Conservation (phyloP, 2,797 vertebrate species). For the Smutsia gigantea region DNA sequence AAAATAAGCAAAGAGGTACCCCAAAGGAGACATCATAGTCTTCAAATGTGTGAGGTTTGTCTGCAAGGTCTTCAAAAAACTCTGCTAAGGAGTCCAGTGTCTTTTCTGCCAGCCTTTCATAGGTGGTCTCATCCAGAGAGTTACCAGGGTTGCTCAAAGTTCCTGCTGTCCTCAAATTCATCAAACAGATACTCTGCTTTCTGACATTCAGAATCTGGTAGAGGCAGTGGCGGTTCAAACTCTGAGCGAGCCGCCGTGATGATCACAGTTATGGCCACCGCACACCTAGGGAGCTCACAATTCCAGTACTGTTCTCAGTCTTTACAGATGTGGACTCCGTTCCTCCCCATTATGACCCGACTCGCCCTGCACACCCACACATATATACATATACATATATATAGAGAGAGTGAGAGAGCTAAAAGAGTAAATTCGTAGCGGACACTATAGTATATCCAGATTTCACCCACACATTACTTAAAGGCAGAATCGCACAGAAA, state of each 20-base stretch:
- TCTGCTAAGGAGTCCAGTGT: conserved; percentile 93
- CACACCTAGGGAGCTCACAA: not conserved
- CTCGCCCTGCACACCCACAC: too few relatives aligned
- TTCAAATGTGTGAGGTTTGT: conserved; percentile 89
- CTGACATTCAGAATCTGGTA: too few relatives aligned
- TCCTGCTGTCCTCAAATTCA: too few relatives aligned
- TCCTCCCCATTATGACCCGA: not conserved
- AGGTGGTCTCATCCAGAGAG: conserved; percentile 89
- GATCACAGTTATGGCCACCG: too few relatives aligned
- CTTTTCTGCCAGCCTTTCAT: conserved; percentile 94
- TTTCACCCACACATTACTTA: not conserved
- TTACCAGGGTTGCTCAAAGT: too few relatives aligned
- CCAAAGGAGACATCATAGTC: conserved; percentile 95
- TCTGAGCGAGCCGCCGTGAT: rapidly evolving
- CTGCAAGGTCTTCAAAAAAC: conserved; percentile 95
- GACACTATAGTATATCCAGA: not conserved
- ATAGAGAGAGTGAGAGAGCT: too few relatives aligned
- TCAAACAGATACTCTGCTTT: too few relatives aligned
- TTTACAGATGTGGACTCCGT: rapidly evolving
- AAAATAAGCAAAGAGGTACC: conserved; percentile 83
- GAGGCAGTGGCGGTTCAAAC: too few relatives aligned
- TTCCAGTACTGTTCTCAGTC: too few relatives aligned
- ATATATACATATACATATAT: too few relatives aligned
- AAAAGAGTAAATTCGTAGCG: not conserved
- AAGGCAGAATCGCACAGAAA: not conserved